Evolutionary conservation across 2,888 invertebrate species (phyloP).

Genomic region (Xestia c-nigrum): DNA sequence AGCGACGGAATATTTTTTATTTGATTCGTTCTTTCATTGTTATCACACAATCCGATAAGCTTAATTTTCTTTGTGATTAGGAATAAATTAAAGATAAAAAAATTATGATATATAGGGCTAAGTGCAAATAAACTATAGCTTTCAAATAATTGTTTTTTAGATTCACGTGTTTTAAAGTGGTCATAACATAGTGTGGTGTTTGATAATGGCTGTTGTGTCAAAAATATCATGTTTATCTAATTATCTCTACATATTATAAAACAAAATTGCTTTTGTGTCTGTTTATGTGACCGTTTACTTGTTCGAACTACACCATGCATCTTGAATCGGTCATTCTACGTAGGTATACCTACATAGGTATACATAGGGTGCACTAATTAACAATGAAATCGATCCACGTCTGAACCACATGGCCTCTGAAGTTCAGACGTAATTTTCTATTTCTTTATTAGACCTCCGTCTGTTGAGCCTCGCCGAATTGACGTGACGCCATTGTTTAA

Average conservation of each 20-base stretch:
- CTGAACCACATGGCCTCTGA: background rate
- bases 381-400: background rate
- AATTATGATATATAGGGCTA: constrained; percentile 31
- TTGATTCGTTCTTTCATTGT: constrained; percentile 51
- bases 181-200: constrained; percentile 2
- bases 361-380: too few relatives aligned
- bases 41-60: constrained; percentile 53
- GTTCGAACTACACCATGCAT: background rate
- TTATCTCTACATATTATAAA: background rate
- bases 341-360: background rate
- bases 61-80: constrained; percentile 47
- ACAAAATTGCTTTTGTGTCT: background rate
- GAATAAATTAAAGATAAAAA: constrained; percentile 53
- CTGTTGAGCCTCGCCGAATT: too few relatives aligned
- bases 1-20: background rate
- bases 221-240: constrained; percentile 1
- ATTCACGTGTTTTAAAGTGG: constrained; percentile 23
- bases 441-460: background rate
- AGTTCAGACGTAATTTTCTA: background rate
- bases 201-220: constrained; percentile 24
- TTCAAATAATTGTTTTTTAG: constrained; percentile 15
- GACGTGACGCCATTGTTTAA: too few relatives aligned
- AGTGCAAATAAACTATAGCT: constrained; percentile 6
- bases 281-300: background rate
- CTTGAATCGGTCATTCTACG: background rate